Evolutionary conservation across 2,797 vertebrate species (phyloP), one percentile per base, ranked within the genome.

Genomic region (Cheirogaleus major): DNA sequence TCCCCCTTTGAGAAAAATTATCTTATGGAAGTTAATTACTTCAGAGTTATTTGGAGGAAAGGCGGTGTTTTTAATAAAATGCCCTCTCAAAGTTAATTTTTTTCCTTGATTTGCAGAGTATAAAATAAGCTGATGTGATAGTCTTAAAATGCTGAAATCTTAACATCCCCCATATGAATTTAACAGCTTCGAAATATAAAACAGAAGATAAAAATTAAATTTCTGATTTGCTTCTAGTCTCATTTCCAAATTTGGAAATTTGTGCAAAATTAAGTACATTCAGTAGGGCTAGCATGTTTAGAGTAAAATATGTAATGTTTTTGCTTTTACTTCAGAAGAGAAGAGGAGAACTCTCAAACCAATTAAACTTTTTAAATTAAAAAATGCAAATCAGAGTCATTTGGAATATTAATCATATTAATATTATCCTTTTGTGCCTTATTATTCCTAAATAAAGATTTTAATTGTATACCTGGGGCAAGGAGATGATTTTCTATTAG

Each of bases 281-380:
- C 20, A 38, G 86, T 45, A 92, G 43, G 38, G 50, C 20, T 94
- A 41, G n/a, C n/a, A n/a, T 76, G 17, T 91, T 78, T 86, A 78
- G n/a, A 73, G 13, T 73, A 90, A 75, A 79, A 73, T 76, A 92
- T 73, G 91, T 95, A 75, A 30, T 89, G 15, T 83, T 89, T 90
- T 90, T 70, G 61, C 63, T 93, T 93, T 95, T 92, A 82, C 76
- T 85, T 83, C 94, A 80, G 81, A 84, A 91, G 76, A 92, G 52
- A 78, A 30, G 9, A 80, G 14, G 27, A 25, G 41, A 69, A 23
- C n/a, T 76, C 90, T 87, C 35, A 89, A 15, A 85, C 20, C 6
- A 89, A 9, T 94, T 90, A 27, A 59, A 59, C 27, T 59, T 59
- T 83, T 41, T 59, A 81, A 84, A 79, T 88, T 84, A 76, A 57